These are phyloP conservation scores for Ochropleura plecta DNA, from an alignment of 2,888 invertebrate species.

Conservation along the genomic window DNA sequence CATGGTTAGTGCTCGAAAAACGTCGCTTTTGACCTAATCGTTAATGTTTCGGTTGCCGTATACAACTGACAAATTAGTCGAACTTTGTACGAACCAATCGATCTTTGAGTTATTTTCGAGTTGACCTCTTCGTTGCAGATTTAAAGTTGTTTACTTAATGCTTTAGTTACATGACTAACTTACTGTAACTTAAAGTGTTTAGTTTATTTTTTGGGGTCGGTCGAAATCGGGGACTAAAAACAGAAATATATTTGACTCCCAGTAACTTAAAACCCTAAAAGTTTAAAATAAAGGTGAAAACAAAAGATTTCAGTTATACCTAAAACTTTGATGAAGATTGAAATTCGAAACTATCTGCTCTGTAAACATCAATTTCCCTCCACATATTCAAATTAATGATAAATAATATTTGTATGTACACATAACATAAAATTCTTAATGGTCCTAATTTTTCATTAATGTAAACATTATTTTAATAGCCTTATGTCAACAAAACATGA, in stretches of 20 bases:
- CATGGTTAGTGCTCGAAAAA: slow-evolving; percentile 61
- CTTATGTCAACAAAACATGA: background rate
- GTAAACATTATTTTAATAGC: background rate
- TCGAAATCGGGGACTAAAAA: background rate
- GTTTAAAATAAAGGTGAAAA: background rate
- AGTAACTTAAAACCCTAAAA: background rate
- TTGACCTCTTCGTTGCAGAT: slow-evolving; percentile 3
- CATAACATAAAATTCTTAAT: too few species aligned
- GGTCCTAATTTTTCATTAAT: background rate
- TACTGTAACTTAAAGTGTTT: background rate
- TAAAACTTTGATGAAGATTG: background rate
- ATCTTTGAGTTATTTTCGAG: slow-evolving; percentile 26
- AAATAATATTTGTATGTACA: too few species aligned
- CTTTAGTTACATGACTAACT: slow-evolving; percentile 4
- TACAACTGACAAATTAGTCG: slow-evolving; percentile 47
- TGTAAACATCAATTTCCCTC: background rate
- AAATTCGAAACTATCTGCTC: background rate
- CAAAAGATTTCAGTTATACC: background rate
- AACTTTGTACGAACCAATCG: slow-evolving; percentile 40
- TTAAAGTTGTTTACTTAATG: slow-evolving; percentile 35
- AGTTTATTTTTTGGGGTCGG: background rate
- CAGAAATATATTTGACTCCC: background rate
- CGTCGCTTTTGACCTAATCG: slow-evolving; percentile 52
- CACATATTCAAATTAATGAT: background rate
- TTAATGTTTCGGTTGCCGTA: slow-evolving; percentile 52